Evolutionary conservation across 2,888 invertebrate species (phyloP).

Genomic region (Carcina quercana): DNA sequence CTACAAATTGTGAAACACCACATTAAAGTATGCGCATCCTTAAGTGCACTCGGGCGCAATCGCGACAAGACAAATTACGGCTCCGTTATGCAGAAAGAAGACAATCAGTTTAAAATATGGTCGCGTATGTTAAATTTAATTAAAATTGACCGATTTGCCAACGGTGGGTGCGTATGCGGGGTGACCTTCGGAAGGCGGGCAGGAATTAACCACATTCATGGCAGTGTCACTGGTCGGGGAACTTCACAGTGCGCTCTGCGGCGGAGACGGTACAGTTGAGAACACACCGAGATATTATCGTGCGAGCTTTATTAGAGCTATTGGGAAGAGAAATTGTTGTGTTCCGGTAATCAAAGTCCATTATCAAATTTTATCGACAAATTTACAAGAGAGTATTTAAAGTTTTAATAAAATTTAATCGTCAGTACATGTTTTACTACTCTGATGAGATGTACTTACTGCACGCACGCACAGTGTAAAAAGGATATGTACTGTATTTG

Average conservation of each 20-base stretch:
- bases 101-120: conserved; percentile 24
- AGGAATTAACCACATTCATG: conserved; percentile 11
- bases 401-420: too few species aligned
- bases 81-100: conserved; percentile 19
- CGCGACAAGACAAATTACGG: conserved; percentile 23
- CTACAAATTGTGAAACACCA: background rate
- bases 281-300: conserved; percentile 15
- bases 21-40: background rate
- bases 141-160: conserved; percentile 30
- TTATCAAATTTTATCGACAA: too few species aligned
- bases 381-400: too few species aligned
- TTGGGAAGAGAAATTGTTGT: too few species aligned
- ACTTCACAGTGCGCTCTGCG: conserved; percentile 2
- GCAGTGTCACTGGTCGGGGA: conserved; percentile 2
- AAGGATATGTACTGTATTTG: too few species aligned
- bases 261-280: background rate
- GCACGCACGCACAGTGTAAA: too few species aligned
- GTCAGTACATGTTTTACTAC: too few species aligned
- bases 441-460: too few species aligned
- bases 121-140: conserved; percentile 27
- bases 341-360: too few species aligned
- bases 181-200: conserved; percentile 8
- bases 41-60: background rate
- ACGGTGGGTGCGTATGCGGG: conserved; percentile 16
- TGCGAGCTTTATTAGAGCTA: too few species aligned